Conservation (phyloP, 1,140 invertebrate genomes). For the Pachyrhynchus sulphureomaculatus region DNA sequence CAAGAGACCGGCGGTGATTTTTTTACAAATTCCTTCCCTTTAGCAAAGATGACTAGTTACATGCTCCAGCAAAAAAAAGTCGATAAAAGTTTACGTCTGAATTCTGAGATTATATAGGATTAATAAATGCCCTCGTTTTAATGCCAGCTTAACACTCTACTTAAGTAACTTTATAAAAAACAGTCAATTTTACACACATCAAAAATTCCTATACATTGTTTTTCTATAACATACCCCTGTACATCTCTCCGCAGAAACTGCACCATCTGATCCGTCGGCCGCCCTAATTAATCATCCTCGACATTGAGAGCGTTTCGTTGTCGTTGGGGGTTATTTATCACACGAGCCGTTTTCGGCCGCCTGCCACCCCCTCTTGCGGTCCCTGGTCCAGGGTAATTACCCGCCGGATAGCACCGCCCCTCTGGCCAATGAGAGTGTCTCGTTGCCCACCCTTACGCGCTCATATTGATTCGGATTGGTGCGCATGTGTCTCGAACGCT, state of each 20-base stretch:
- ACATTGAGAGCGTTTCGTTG: conserved; percentile 50
- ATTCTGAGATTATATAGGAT: too few species aligned
- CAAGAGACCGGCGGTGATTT: too few species aligned
- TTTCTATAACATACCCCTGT: not conserved
- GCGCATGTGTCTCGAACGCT: conserved; percentile 10
- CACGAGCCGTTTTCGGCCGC: conserved; percentile 20
- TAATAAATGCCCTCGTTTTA: too few species aligned
- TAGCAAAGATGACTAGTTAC: too few species aligned
- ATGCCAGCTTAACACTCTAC: too few species aligned
- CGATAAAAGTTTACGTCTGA: too few species aligned
- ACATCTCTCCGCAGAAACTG: conserved; percentile 13
- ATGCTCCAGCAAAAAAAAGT: too few species aligned
- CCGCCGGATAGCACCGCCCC: conserved; percentile 43
- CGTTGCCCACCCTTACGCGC: conserved; percentile 20
- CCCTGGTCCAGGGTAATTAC: conserved; percentile 50
- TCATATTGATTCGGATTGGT: conserved; percentile 7
- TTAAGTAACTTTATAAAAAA: too few species aligned
- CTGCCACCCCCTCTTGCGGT: conserved; percentile 23
- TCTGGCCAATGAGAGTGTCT: conserved; percentile 41
- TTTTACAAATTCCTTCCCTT: too few species aligned
- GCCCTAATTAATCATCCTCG: conserved; percentile 50
- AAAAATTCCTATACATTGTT: too few species aligned
- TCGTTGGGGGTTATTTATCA: conserved; percentile 37
- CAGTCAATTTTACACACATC: too few species aligned
- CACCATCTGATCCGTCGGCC: conserved; percentile 28